A percentile compares a stretch with the other conserved stretches of the same genome.
phyloP scores from a whole-genome alignment of 1,140 invertebrate species.

The Caerostris darwini region DNA sequence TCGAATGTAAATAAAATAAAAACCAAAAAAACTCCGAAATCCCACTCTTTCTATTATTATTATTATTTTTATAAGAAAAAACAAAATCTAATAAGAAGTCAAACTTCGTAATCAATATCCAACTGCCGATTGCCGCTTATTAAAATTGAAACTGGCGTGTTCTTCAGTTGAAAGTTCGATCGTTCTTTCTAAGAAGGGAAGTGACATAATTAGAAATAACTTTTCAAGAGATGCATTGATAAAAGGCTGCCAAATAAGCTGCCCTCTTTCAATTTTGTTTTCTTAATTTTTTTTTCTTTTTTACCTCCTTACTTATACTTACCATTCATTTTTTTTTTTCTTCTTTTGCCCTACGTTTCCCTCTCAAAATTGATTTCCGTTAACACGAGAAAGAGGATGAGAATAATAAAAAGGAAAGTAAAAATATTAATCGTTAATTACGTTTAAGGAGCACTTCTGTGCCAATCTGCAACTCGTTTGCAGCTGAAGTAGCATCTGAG shows the following conservation, averaged over 20 bases:
- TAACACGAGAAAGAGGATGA: conserved; percentile 26
- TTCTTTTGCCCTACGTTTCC: background rate
- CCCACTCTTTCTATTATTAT: background rate
- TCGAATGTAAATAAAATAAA: conserved; percentile 39
- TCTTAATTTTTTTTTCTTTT: background rate
- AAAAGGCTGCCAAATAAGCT: conserved; percentile 29
- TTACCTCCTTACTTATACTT: background rate
- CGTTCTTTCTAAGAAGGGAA: conserved; percentile 1
- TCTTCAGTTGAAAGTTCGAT: background rate
- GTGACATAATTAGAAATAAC: conserved; percentile 68
- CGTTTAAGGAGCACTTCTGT: conserved; percentile 43
- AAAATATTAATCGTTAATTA: conserved; percentile 63
- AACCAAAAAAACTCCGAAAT: conserved; percentile 14
- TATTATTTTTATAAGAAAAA: background rate
- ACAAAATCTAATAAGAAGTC: conserved; percentile 36
- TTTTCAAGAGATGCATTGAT: conserved; percentile 54
- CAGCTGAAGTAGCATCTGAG: background rate
- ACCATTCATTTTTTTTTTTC: background rate
- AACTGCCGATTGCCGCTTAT: conserved; percentile 55
- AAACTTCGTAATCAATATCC: conserved; percentile 47
- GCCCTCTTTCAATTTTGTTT: background rate
- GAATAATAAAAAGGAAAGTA: background rate
- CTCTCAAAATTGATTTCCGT: conserved; percentile 56
- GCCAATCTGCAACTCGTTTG: conserved; percentile 37
- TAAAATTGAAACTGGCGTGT: conserved; percentile 42